Percentiles rank a stretch among this genome's conserved stretches.
Evolutionary conservation across 2,888 invertebrate species (phyloP).

Genomic region (Heliconius ismenius): DNA sequence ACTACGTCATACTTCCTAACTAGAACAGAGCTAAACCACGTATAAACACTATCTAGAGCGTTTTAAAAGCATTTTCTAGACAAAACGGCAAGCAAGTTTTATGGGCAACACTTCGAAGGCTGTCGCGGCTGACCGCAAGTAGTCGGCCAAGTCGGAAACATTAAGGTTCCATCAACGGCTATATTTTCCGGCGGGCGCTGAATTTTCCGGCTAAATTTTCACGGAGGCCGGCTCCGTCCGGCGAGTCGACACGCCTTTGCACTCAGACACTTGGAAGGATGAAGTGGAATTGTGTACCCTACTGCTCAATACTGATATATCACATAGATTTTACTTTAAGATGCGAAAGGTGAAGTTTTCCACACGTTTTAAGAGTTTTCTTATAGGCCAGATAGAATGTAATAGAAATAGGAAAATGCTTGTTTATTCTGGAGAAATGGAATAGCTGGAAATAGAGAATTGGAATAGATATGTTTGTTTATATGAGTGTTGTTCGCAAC

Average conservation of each 20-base stretch:
- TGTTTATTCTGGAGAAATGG: conserved; percentile 23
- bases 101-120: conserved; percentile 63
- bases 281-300: conserved; percentile 71
- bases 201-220: conserved; percentile 58
- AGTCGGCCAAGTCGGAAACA: conserved; percentile 75
- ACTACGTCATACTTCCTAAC: conserved; percentile 3
- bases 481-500: too few relatives aligned
- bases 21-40: conserved; percentile 3
- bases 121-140: conserved; percentile 69
- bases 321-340: conserved; percentile 53
- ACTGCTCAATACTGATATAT: conserved; percentile 66
- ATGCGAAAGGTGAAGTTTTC: conserved; percentile 36
- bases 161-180: conserved; percentile 78
- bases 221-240: conserved; percentile 67
- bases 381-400: conserved; percentile 4
- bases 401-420: conserved; percentile 1
- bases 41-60: conserved; percentile 28
- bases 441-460: too few relatives aligned
- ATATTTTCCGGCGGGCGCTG: conserved; percentile 73
- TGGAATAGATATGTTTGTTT: too few relatives aligned
- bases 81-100: conserved; percentile 50
- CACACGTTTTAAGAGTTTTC: conserved; percentile 22
- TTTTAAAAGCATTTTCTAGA: conserved; percentile 40
- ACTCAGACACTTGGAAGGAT: conserved; percentile 71
- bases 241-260: conserved; percentile 78